Evolutionary conservation across 1,140 invertebrate species (phyloP), one percentile per base, ranked within the genome.

Genomic region (Drosophila baimaii): DNA sequence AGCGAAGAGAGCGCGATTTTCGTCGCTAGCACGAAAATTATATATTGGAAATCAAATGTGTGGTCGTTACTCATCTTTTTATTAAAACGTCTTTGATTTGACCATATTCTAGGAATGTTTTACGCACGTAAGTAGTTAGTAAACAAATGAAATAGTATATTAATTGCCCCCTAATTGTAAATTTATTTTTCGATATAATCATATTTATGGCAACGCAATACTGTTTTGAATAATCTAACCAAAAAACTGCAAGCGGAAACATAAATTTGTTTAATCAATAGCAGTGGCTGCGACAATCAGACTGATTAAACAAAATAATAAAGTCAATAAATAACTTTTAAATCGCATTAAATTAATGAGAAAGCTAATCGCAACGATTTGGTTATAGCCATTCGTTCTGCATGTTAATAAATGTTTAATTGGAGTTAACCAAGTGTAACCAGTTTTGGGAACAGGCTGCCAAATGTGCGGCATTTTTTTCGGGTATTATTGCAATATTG

Each of bases 401-500:
- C 19, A 39, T 13, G 17, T 29, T 25, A 35, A 44, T 59, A 35
- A 61, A 61, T 35, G 23, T 35, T 25, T 10, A 35, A 29, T 62
- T 46, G 10, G n/a, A 31, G 61, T 37, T 41, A 63, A 61, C 23
- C 19, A 23, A 21, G 27, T 41, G 72, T 27, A 61, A 43, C 35
- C 15, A 5, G 3, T 55, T 43, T 7, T 46, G 21, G 35, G 74
- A 77, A 77, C 74, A 13, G 25, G 27, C 44, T 17, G 47, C 19
- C 35, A 58, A 69, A 71, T 69, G 33, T 37, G 17, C 29, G n/a
- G 1, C 15, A 37, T 29, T 64, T 65, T 57, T 71, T 55, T 49
- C 33, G 61, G 55, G 49, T 66, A 66, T 86, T 77, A 77, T 77
- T 76, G 76, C 83, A 83, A 89, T 86, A 86, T 89, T 82, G 84